These are phyloP conservation scores for Zaprionus davidi DNA, from an alignment of 1,140 invertebrate species.

Conservation along the genomic window DNA sequence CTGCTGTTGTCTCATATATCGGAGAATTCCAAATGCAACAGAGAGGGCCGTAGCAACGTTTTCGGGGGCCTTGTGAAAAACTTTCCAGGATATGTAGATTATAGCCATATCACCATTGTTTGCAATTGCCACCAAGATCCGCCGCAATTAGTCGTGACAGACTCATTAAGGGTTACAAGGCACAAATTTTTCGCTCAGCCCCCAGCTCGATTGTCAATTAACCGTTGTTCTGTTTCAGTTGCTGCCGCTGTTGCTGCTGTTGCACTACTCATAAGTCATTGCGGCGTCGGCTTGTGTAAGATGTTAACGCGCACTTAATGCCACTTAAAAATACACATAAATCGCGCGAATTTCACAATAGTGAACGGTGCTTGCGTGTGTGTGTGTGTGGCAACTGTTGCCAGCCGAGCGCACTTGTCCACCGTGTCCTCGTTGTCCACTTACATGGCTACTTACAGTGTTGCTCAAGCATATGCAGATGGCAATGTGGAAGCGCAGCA, in stretches of 20 bases:
- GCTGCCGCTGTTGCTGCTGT: slow-evolving; percentile 25
- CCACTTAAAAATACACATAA: slow-evolving; percentile 82
- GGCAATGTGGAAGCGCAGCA: slow-evolving; percentile 54
- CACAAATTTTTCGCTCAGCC: slow-evolving; percentile 44
- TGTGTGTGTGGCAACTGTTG: slow-evolving; percentile 37
- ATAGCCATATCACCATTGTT: neutral
- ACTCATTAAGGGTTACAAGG: slow-evolving; percentile 56
- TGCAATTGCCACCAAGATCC: neutral
- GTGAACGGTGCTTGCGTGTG: slow-evolving; percentile 2
- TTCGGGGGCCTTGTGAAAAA: no score
- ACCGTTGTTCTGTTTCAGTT: slow-evolving; percentile 54
- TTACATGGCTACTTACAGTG: slow-evolving; percentile 79
- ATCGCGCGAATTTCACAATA: slow-evolving; percentile 47
- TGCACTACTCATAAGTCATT: slow-evolving; percentile 66
- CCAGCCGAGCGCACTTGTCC: slow-evolving; percentile 13
- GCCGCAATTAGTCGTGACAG: slow-evolving; percentile 58
- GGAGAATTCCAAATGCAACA: no score
- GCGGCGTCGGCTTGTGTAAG: slow-evolving; percentile 70
- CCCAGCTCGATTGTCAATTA: slow-evolving; percentile 65
- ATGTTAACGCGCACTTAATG: slow-evolving; percentile 82
- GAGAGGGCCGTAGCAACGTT: no score
- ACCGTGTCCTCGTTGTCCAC: slow-evolving; percentile 52
- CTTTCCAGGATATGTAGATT: no score
- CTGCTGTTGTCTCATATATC: no score
- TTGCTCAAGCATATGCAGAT: slow-evolving; percentile 79